These are phyloP conservation scores for Vulpes lagopus DNA, from an alignment of 2,113 vertebrate species.

Conservation along the genomic window DNA sequence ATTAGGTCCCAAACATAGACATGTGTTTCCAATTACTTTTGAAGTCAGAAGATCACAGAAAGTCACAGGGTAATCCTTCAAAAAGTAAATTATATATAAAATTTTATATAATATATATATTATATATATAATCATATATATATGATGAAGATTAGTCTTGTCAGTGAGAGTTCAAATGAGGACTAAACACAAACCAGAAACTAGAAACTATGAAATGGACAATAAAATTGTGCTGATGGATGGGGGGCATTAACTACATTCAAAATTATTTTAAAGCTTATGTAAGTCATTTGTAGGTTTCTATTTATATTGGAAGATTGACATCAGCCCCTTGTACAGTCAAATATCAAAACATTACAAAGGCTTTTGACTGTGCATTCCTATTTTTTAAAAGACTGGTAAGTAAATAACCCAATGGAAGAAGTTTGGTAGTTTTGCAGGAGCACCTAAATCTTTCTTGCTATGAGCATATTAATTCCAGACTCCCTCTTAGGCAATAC, in stretches of 20 bases:
- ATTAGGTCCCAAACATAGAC: neutral
- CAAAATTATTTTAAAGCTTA: constrained; percentile 19
- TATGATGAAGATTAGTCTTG: neutral
- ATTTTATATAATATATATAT: too few species aligned
- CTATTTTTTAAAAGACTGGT: neutral
- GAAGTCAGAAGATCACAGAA: neutral
- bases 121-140: neutral
- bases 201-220: neutral
- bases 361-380: neutral
- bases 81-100: neutral
- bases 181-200: neutral
- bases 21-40: neutral
- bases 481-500: constrained; percentile 47
- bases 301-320: neutral
- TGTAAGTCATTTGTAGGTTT: neutral
- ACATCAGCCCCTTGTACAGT: neutral
- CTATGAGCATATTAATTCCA: constrained; percentile 31
- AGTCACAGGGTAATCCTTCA: neutral
- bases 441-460: neutral
- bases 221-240: neutral
- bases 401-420: neutral
- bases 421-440: neutral
- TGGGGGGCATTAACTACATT: neutral
- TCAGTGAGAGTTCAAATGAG: neutral
- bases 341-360: constrained; percentile 1